Percentiles rank a stretch among this genome's conserved stretches.
phyloP scores from a whole-genome alignment of 2,113 vertebrate genomes.

The Gavialis gangeticus region DNA sequence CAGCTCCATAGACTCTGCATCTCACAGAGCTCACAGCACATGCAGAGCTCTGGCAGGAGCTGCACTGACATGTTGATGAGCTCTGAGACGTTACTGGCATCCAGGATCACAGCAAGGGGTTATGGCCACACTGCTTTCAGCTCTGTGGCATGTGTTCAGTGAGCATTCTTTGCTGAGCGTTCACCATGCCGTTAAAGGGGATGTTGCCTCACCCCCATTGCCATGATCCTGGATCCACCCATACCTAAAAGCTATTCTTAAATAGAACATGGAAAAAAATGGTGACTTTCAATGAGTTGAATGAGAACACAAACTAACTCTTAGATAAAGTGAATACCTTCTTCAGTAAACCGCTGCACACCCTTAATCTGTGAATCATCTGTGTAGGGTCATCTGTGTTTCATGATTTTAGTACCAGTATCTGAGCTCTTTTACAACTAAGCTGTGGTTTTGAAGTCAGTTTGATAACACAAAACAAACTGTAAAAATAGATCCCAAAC shows the following conservation, averaged over 20 bases:
- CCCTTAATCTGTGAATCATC: neutral
- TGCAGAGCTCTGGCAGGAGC: no score
- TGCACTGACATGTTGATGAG: no score
- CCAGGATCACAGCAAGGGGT: no score
- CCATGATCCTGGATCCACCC: no score
- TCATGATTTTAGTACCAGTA: neutral
- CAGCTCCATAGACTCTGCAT: no score
- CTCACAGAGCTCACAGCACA: no score
- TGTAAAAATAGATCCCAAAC: neutral
- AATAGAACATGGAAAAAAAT: neutral
- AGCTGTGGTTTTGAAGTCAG: neutral
- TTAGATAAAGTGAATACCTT: neutral
- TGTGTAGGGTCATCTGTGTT: neutral
- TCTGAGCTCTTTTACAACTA: neutral
- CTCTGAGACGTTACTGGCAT: no score
- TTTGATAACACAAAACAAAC: neutral
- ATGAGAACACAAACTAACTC: neutral
- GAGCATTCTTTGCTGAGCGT: no score
- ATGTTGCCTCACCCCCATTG: no score
- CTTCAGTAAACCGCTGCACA: constrained; percentile 16
- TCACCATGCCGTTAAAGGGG: no score
- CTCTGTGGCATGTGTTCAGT: no score
- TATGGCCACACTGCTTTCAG: no score
- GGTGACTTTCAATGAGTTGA: neutral
- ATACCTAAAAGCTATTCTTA: neutral